A percentile compares a stretch with the other conserved stretches of the same genome.
Evolutionary conservation across 2,797 vertebrate genomes (phyloP).

Genomic region (Sylvilagus floridanus): DNA sequence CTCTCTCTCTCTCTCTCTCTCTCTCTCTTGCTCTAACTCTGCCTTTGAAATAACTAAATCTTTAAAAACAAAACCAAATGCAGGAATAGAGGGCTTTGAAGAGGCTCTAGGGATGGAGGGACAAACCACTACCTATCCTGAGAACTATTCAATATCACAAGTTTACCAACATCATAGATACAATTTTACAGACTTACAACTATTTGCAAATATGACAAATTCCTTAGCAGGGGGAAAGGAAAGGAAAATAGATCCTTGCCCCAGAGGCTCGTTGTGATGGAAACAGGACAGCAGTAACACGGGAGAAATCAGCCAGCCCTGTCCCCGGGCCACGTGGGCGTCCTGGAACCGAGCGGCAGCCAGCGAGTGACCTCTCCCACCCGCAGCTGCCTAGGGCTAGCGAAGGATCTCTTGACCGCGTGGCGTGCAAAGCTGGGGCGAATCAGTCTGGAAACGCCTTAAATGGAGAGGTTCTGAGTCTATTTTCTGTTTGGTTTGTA

Average conservation of each 20-base stretch:
- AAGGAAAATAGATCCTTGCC: slow-evolving; percentile 1
- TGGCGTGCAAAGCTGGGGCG: neutral
- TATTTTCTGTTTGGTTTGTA: slow-evolving; percentile 75
- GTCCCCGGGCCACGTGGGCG: neutral
- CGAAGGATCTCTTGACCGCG: neutral
- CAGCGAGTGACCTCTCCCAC: neutral
- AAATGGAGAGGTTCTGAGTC: slow-evolving; percentile 60
- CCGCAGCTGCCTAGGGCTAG: neutral
- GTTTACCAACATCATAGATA: too few relatives aligned
- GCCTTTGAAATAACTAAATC: too few relatives aligned
- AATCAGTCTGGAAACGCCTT: slow-evolving; percentile 49
- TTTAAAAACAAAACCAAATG: neutral
- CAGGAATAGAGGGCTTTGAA: neutral
- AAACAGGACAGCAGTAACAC: neutral
- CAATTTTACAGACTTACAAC: too few relatives aligned
- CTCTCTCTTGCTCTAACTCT: too few relatives aligned
- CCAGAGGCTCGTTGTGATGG: neutral
- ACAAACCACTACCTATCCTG: neutral
- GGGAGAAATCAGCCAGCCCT: neutral
- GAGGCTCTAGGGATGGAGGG: neutral
- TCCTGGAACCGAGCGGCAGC: neutral
- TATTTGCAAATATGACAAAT: neutral
- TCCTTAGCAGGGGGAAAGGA: slow-evolving; percentile 32
- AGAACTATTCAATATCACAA: neutral
- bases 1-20: too few relatives aligned